Evolutionary conservation across 2,797 vertebrate species (phyloP).

Genomic region (Ctenopoma kingsleyae): DNA sequence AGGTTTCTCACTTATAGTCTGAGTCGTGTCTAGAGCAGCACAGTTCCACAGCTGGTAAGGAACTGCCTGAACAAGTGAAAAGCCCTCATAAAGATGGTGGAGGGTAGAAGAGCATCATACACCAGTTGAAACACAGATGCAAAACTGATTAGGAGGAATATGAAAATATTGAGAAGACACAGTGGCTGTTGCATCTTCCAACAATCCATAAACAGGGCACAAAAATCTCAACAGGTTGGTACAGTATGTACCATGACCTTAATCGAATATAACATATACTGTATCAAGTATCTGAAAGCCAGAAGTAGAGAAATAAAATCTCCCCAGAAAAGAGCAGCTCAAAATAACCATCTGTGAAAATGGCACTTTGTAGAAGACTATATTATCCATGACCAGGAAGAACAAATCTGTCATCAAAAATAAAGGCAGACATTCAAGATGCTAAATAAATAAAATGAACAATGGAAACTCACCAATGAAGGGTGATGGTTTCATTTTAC

Average conservation of each 20-base stretch:
- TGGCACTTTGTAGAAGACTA: too few relatives aligned
- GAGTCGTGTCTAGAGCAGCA: not conserved
- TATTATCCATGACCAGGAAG: too few relatives aligned
- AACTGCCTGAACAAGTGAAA: not conserved
- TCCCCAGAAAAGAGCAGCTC: too few relatives aligned
- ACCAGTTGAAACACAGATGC: not conserved
- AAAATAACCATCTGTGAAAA: not conserved
- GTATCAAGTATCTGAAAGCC: not conserved
- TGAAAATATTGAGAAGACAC: not conserved
- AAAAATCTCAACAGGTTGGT: not conserved
- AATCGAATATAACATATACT: too few relatives aligned
- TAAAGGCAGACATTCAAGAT: too few relatives aligned
- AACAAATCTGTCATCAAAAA: too few relatives aligned
- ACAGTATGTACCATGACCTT: too few relatives aligned
- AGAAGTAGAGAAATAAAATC: too few relatives aligned
- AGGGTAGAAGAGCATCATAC: not conserved
- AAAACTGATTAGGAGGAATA: not conserved
- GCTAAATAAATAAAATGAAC: too few relatives aligned
- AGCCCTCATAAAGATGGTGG: not conserved
- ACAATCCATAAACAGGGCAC: not conserved
- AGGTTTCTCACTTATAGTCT: not conserved
- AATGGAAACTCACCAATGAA: too few relatives aligned
- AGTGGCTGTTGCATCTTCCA: not conserved
- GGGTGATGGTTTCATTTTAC: too few relatives aligned
- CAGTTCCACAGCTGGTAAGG: not conserved